Evolutionary conservation across 2,888 invertebrate species (phyloP).

Genomic region (Hemithea aestivaria): DNA sequence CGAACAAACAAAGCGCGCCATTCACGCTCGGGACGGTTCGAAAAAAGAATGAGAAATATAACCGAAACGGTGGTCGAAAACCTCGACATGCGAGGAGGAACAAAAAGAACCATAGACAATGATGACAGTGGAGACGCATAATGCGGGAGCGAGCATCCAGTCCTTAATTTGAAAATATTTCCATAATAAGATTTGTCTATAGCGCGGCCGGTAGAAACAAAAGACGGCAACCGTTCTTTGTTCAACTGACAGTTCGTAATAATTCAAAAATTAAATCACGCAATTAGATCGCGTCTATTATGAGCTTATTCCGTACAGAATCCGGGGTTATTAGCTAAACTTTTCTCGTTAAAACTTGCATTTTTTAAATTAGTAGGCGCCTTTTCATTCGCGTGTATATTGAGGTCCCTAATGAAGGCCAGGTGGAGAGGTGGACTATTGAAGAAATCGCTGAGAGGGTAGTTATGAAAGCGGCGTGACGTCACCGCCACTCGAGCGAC

Average conservation of each 20-base stretch:
- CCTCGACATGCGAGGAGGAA: constrained; percentile 75
- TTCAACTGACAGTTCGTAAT: constrained; percentile 64
- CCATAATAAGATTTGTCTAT: constrained; percentile 79
- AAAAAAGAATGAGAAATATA: constrained; percentile 59
- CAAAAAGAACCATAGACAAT: constrained; percentile 77
- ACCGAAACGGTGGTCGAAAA: constrained; percentile 78
- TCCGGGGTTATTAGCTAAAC: constrained; percentile 64
- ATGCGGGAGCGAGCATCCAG: constrained; percentile 78
- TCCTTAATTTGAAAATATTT: constrained; percentile 79
- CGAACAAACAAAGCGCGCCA: constrained; percentile 75
- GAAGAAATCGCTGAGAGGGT: constrained; percentile 74
- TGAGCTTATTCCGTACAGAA: constrained; percentile 11
- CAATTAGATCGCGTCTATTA: constrained; percentile 50
- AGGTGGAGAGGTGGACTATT: constrained; percentile 74
- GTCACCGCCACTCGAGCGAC: constrained; percentile 72
- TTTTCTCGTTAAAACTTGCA: constrained; percentile 68
- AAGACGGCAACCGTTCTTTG: constrained; percentile 59
- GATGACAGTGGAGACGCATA: constrained; percentile 76
- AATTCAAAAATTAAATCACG: constrained; percentile 66
- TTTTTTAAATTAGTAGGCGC: constrained; percentile 63
- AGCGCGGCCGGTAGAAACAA: constrained; percentile 68
- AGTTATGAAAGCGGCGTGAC: constrained; percentile 77
- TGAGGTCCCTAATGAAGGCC: constrained; percentile 74
- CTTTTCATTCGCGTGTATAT: constrained; percentile 65
- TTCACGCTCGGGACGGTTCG: constrained; percentile 73